A percentile compares a stretch with the other conserved stretches of the same genome.
Evolutionary conservation across 2,797 vertebrate species (phyloP).

Genomic region (Martes flavigula): DNA sequence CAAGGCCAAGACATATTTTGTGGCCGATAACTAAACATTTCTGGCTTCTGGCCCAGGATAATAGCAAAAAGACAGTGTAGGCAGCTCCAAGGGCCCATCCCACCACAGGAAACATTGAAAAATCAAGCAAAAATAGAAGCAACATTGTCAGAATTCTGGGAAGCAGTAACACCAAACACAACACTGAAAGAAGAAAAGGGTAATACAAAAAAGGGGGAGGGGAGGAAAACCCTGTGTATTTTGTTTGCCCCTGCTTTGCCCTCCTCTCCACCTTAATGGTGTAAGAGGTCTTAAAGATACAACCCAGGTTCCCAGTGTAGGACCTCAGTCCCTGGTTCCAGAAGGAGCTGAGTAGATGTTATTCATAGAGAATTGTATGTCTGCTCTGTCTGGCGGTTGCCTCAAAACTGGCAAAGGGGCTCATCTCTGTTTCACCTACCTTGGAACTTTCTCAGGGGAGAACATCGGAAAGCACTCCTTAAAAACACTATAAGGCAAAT

Average conservation of each 20-base stretch:
- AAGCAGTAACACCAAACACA: background rate
- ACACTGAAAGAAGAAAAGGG: background rate
- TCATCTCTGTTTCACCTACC: background rate
- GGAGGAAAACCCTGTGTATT: background rate
- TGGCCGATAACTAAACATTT: constrained; percentile 7
- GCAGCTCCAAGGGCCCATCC: background rate
- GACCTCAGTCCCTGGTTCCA: background rate
- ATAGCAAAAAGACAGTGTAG: background rate
- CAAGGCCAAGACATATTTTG: background rate
- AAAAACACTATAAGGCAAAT: background rate
- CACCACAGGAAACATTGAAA: background rate
- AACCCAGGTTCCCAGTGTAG: background rate
- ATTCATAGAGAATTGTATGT: background rate
- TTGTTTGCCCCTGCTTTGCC: background rate
- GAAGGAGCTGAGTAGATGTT: background rate
- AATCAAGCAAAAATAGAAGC: background rate
- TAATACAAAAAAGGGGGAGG: background rate
- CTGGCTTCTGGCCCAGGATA: constrained; percentile 20
- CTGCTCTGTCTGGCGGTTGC: background rate
- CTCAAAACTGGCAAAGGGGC: background rate
- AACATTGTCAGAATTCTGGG: background rate
- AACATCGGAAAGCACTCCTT: background rate
- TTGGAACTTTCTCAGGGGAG: background rate
- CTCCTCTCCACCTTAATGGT: background rate
- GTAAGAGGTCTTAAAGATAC: background rate